phyloP scores from a whole-genome alignment of 2,113 vertebrate species.

The Neomonachus schauinslandi region DNA sequence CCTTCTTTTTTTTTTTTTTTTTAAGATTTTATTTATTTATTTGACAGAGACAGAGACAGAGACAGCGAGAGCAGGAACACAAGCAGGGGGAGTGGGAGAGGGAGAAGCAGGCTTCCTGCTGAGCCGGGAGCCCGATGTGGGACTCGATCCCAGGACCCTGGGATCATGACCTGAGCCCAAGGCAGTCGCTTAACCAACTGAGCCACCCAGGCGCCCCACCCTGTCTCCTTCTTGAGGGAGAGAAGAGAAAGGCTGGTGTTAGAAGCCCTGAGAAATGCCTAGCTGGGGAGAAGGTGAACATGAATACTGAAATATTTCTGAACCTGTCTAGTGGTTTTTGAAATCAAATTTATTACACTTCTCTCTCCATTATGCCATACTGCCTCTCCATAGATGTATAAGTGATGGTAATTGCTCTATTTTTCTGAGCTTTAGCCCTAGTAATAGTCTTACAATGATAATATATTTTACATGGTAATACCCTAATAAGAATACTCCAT shows the following conservation, averaged over 20 bases:
- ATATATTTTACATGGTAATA: constrained; percentile 70
- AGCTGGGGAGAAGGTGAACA: not conserved
- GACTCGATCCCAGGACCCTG: too few species aligned
- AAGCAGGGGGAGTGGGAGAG: too few species aligned
- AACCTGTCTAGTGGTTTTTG: constrained; percentile 1
- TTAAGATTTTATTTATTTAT: too few species aligned
- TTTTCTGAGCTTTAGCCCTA: constrained; percentile 65
- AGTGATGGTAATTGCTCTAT: constrained; percentile 62
- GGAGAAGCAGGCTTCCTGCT: too few species aligned
- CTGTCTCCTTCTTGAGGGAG: not conserved
- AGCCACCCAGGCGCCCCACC: too few species aligned
- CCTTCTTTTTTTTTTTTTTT: too few species aligned
- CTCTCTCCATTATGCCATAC: not conserved
- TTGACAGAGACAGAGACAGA: too few species aligned
- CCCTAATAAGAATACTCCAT: constrained; percentile 61
- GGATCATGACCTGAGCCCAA: too few species aligned
- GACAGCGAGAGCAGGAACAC: too few species aligned
- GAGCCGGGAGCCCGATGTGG: too few species aligned
- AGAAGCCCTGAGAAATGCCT: not conserved
- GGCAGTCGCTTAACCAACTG: too few species aligned
- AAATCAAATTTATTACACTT: constrained; percentile 51
- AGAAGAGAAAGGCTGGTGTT: not conserved
- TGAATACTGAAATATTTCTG: constrained; percentile 14
- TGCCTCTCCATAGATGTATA: constrained; percentile 41
- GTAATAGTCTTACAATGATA: constrained; percentile 63